Evolutionary conservation across 2,888 invertebrate species (phyloP), one percentile per base, ranked within the genome.

Genomic region (Sarcophaga rosellei): DNA sequence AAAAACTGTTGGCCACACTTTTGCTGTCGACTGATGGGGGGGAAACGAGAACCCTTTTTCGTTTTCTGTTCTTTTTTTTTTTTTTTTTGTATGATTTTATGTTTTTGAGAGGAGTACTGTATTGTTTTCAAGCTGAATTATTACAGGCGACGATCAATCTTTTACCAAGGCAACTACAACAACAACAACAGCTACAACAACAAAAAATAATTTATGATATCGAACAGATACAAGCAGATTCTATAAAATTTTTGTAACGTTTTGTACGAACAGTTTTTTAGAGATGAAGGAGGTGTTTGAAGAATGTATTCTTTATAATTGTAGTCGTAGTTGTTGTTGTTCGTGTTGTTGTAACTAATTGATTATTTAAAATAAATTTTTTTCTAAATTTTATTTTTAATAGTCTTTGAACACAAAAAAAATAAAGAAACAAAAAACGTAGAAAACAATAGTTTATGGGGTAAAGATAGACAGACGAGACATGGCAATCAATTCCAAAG

Each of bases 1-100:
- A 77, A 83, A 68, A 74, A 59, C 45, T 68, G 47, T 74, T 35
- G 59, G 73, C 80, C 86, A 83, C 86, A 77, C 86, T 86, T 86
- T 86, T 83, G 86, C 86, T 86, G 86, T 86, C 86, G 63, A 8
- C 3, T n/a, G 47, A 75, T 82, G 35, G 35, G 35, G 35, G 10
- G 10, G 2, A 76, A 76, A 12, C 68, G 35, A 68, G 44, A 74
- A 1, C 69, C 59, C 35, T 12, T 74, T 74, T 70, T 70, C 66
- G 35, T 59, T 25, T 25, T 84, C 12, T 65, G 47, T 70, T 75
- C 20, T 77, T 44, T 45, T 63, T 21, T 63, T 75, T 25, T 77
- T 44, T 45, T 63, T 21, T 63, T 4, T 20, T 35, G 23, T 15
- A 17, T 57, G 74, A 69, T 61, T 74, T 74, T 45, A 20, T 62